A percentile compares a stretch with the other conserved stretches of the same genome.
Evolutionary conservation across 92 coral and sea anemone genomes (phyloP).

Genomic region (Isaurus tuberculatus): DNA sequence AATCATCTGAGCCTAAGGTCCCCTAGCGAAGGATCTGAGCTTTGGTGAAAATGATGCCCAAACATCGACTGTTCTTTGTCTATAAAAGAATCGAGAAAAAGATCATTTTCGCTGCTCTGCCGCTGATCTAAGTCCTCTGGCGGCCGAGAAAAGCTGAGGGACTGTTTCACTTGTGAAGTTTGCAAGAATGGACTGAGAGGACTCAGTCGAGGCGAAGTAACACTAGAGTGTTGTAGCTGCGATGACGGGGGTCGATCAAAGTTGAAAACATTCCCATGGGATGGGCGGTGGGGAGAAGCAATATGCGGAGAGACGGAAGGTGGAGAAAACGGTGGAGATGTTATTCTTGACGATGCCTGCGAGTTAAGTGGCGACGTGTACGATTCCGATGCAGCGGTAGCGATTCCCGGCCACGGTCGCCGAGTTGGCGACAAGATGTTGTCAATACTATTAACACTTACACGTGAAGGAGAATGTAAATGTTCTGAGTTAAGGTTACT

Average conservation of each 20-base stretch:
- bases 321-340: constrained; percentile 89
- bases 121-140: constrained; percentile 69
- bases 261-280: constrained; percentile 84
- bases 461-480: constrained; percentile 65
- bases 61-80: constrained; percentile 82
- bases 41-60: constrained; percentile 84
- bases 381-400: constrained; percentile 59
- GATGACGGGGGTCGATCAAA: constrained; percentile 83
- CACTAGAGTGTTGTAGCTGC: constrained; percentile 82
- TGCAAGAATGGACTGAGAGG: constrained; percentile 90
- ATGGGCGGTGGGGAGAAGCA: constrained; percentile 75
- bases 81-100: constrained; percentile 71
- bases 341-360: constrained; percentile 74
- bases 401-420: constrained; percentile 75
- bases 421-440: constrained; percentile 78
- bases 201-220: constrained; percentile 88
- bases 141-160: constrained; percentile 63
- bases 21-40: constrained; percentile 72
- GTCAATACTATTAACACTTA: constrained; percentile 71
- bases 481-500: constrained; percentile 83
- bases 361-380: constrained; percentile 88
- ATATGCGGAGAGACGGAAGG: constrained; percentile 93
- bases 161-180: constrained; percentile 64
- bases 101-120: constrained; percentile 65
- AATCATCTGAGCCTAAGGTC: constrained; percentile 75